phyloP scores from a whole-genome alignment of 1,140 invertebrate species.

The Drosophila prosaltans region DNA sequence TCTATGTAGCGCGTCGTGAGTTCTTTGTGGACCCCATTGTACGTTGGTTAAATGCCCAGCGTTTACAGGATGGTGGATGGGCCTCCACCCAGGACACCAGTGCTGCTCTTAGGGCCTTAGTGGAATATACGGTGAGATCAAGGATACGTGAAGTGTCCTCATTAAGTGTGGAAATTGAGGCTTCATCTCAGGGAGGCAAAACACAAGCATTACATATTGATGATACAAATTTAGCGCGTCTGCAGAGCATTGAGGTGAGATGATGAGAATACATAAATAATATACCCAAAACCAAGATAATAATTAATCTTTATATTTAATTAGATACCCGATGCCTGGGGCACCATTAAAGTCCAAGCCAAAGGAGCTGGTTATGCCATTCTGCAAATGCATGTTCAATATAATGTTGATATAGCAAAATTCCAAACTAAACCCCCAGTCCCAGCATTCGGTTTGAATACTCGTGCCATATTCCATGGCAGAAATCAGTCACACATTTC shows the following conservation, averaged over 20 bases:
- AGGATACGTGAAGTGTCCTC: slow-evolving; percentile 94
- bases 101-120: slow-evolving; percentile 93
- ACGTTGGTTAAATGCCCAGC: slow-evolving; percentile 95
- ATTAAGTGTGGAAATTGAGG: slow-evolving; percentile 91
- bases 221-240: slow-evolving; percentile 89
- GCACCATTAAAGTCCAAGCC: slow-evolving; percentile 94
- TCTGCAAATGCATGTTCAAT: slow-evolving; percentile 96
- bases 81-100: slow-evolving; percentile 95
- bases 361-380: slow-evolving; percentile 96
- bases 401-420: slow-evolving; percentile 94
- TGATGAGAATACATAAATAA: background rate
- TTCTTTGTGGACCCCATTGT: slow-evolving; percentile 92
- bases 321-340: slow-evolving; percentile 95
- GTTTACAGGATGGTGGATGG: slow-evolving; percentile 96
- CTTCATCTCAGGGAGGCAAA: slow-evolving; percentile 90
- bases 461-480: slow-evolving; percentile 90
- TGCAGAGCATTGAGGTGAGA: slow-evolving; percentile 90
- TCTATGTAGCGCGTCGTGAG: slow-evolving; percentile 93
- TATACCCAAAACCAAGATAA: background rate
- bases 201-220: slow-evolving; percentile 88
- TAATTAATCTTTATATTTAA: slow-evolving; percentile 24
- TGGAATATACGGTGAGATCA: slow-evolving; percentile 94
- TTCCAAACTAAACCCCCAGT: slow-evolving; percentile 94
- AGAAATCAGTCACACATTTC: slow-evolving; percentile 96
- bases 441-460: slow-evolving; percentile 89